phyloP scores from a whole-genome alignment of 23 tunicate genomes.

The Oikopleura dioica region DNA sequence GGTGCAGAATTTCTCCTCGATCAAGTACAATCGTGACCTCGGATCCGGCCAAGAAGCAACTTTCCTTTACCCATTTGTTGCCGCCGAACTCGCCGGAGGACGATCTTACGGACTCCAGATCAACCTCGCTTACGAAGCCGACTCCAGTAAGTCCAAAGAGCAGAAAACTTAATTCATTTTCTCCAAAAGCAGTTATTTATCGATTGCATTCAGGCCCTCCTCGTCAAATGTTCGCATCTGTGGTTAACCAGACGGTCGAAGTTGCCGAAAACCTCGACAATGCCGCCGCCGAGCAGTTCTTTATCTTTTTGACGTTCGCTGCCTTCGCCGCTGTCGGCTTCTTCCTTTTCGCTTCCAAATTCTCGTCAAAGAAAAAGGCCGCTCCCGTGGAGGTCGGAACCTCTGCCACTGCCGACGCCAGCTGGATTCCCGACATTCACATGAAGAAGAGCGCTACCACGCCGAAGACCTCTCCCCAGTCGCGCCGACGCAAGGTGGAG shows the following conservation, averaged over 20 bases:
- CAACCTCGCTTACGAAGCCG: constrained; percentile 37
- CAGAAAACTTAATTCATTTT: not conserved
- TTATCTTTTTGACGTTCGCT: not conserved
- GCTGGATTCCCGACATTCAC: not conserved
- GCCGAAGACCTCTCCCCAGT: not conserved
- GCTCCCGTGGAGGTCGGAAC: not conserved
- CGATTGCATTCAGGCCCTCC: not conserved
- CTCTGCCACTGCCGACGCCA: not conserved
- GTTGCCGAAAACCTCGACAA: not conserved
- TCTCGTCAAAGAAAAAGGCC: not conserved
- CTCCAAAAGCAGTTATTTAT: too few relatives aligned
- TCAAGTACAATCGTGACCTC: not conserved
- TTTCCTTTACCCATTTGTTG: constrained; percentile 33
- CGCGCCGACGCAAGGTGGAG: not conserved
- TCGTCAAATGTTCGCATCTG: not conserved
- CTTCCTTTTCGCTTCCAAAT: not conserved
- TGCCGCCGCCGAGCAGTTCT: not conserved
- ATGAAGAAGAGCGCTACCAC: not conserved
- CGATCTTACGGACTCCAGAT: constrained; percentile 59
- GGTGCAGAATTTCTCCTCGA: not conserved
- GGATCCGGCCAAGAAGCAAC: constrained; percentile 83
- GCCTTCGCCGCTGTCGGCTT: not conserved
- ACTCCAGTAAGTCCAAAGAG: not conserved
- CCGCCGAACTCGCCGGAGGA: constrained; percentile 82
- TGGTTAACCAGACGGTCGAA: not conserved